Evolutionary conservation across 2,797 vertebrate species (phyloP), one percentile per base, ranked within the genome.

Genomic region (Poeciliopsis turneri): DNA sequence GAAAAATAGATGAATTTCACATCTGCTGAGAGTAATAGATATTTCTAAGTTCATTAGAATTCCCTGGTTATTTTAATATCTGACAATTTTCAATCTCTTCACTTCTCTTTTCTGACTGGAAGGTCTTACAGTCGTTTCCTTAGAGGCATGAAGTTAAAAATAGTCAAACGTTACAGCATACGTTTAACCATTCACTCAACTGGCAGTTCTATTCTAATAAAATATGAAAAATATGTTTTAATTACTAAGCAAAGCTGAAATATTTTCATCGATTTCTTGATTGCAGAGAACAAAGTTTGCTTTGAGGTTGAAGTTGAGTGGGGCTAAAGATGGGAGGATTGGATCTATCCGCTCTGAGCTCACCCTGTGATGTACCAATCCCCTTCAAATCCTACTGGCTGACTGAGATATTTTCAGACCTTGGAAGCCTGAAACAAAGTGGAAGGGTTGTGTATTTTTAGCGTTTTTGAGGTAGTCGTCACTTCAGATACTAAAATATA

Each of bases 391-490:
- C 66, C 66, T n/a, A 43, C 66, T n/a, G 66, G 39, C 39, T 69
- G 66, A 43, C 66, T 66, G 64, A 43, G 66, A 69, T 69, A 69
- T 69, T 69, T 69, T 69, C 66, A 69, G 66, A 69, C 39, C 66
- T 69, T n/a, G 39, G 20, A 69, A 69, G 66, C 66, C 66, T 69
- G 20, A 69, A 69, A 69, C 66, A 69, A 69, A 69, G 66, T 69
- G 39, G 39, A 69, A n/a, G 66, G 12, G 66, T n/a, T 43, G 39
- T 23, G 11, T 69, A 69, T 69, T 43, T 43, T 69, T 43, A 43
- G 39, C 15, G 12, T 43, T 69, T 43, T 8, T 69, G 66, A 69
- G 66, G 66, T 43, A 43, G 39, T 69, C 23, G 23, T 69, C 66
- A 69, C 39, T 43, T 69, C n/a, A 69, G 39, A 69, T 12, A 13